Evolutionary conservation across 1,140 invertebrate genomes (phyloP), one percentile per base, ranked within the genome.

Genomic region (Meloidogyne floridensis): DNA sequence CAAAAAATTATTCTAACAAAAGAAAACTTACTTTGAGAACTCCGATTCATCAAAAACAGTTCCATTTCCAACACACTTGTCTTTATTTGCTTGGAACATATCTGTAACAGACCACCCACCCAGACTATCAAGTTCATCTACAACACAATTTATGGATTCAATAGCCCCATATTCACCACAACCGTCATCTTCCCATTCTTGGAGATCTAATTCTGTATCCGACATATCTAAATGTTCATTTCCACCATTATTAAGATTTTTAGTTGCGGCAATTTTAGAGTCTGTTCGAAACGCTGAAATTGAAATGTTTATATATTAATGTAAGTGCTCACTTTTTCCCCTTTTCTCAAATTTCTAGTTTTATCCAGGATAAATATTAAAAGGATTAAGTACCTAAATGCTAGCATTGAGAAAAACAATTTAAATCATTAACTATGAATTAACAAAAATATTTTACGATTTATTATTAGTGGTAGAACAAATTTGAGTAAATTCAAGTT

Each of bases 31-130:
- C 77, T 65, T 79, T 72, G 54, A 71, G 42, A 71, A 79, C 72
- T 71, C 53, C 11, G 77, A 71, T 72, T 65, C 56, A 11, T 79
- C 77, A 72, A 69, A 79, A 6, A 65, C 59, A 10, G 77, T 79
- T 3, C 65, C 69, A 42, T 79, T 79, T 7, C 77, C 77, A 6
- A 79, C 54, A 32, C 69, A 69, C 72, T 79, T 79, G 18, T 79
- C 77, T 71, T 72, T 71, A 53, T 79, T 79, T 20, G 65, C 65
- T n/a, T 79, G 18, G 65, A 79, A 79, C 77, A 79, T 79, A 32
- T 54, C 65, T 32, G 69, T 53, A n/a, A 72, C 77, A 11, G 53
- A 54, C 77, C 77, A 79, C 42, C 77, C 77, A 43, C 53, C 65
- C 72, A 74, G 2, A n/a, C n/a, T 65, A 11, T 65, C 59, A n/a